Evolutionary conservation across 2,888 invertebrate genomes (phyloP).

Genomic region (Netelia fuscicornis): DNA sequence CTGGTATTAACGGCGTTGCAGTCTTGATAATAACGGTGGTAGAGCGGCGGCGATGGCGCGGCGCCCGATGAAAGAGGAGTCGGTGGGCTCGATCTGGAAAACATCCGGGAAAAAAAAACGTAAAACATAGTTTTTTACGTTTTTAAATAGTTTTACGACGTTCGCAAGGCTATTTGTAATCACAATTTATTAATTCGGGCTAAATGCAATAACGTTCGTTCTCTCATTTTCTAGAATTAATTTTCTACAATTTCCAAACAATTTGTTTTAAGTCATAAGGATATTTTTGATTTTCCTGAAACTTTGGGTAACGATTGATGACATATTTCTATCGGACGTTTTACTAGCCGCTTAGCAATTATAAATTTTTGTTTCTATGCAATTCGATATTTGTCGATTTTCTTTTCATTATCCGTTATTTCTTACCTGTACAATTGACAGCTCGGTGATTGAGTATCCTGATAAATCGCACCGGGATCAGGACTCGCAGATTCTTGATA

Average conservation of each 20-base stretch:
- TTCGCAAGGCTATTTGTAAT: too few relatives aligned
- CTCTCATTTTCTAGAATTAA: too few relatives aligned
- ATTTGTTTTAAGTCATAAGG: too few relatives aligned
- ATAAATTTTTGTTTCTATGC: neutral
- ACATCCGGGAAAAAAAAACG: slow-evolving; percentile 18
- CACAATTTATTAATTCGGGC: too few relatives aligned
- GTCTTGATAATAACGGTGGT: slow-evolving; percentile 83
- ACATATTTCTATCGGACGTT: too few relatives aligned
- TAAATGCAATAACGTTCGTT: too few relatives aligned
- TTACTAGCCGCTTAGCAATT: too few relatives aligned
- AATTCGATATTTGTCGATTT: neutral
- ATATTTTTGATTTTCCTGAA: too few relatives aligned
- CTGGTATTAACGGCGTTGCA: slow-evolving; percentile 83
- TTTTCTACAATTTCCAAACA: too few relatives aligned
- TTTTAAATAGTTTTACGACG: neutral
- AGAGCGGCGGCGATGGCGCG: slow-evolving; percentile 82
- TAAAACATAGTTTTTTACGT: slow-evolving; percentile 2
- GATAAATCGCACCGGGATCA: slow-evolving; percentile 82
- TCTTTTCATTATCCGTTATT: neutral
- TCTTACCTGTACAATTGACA: slow-evolving; percentile 83
- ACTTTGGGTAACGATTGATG: too few relatives aligned
- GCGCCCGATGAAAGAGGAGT: slow-evolving; percentile 82
- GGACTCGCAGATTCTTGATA: slow-evolving; percentile 83
- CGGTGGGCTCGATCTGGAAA: slow-evolving; percentile 82
- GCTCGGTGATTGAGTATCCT: slow-evolving; percentile 83